A percentile compares a stretch with the other conserved stretches of the same genome.
These are phyloP conservation scores for Neoascia interrupta DNA, from an alignment of 2,888 invertebrate species.

Conservation along the genomic window DNA sequence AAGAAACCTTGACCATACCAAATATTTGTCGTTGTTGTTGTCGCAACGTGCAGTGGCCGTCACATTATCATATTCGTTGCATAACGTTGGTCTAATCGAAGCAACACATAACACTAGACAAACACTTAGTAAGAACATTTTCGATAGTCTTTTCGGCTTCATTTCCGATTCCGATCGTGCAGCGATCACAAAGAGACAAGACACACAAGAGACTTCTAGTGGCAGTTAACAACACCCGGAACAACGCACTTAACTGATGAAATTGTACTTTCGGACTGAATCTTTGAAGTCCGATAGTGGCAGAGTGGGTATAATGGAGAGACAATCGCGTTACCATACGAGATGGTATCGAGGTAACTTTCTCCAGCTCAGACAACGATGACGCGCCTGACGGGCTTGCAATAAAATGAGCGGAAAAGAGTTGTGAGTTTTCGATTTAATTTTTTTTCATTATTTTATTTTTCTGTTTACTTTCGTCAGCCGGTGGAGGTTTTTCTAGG, in stretches of 20 bases:
- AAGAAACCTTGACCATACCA: conserved; percentile 83
- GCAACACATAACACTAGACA: conserved; percentile 35
- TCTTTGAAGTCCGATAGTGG: conserved; percentile 11
- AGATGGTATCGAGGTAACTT: conserved; percentile 43
- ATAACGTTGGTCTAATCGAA: conserved; percentile 39
- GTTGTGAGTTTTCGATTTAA: conserved; percentile 10
- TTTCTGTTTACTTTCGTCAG: too few relatives aligned
- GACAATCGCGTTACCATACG: conserved; percentile 43
- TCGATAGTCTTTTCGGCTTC: conserved; percentile 35
- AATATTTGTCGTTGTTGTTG: conserved; percentile 25
- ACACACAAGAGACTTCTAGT: conserved; percentile 14
- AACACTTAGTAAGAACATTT: conserved; percentile 46
- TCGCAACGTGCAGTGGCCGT: conserved; percentile 22
- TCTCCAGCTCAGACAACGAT: conserved; percentile 46
- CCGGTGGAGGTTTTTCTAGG: too few relatives aligned
- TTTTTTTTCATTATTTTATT: too few relatives aligned
- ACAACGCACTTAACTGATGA: conserved; percentile 41
- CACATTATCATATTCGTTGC: conserved; percentile 34
- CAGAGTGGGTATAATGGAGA: too few relatives aligned
- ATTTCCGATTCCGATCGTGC: conserved; percentile 34
- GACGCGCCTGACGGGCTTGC: conserved; percentile 3
- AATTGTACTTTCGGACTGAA: conserved; percentile 41
- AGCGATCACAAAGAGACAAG: conserved; percentile 7
- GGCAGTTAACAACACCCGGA: conserved; percentile 45
- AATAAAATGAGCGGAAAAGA: conserved; percentile 44